Conservation (phyloP, 2,797 vertebrate species). For the Chelonia mydas region DNA sequence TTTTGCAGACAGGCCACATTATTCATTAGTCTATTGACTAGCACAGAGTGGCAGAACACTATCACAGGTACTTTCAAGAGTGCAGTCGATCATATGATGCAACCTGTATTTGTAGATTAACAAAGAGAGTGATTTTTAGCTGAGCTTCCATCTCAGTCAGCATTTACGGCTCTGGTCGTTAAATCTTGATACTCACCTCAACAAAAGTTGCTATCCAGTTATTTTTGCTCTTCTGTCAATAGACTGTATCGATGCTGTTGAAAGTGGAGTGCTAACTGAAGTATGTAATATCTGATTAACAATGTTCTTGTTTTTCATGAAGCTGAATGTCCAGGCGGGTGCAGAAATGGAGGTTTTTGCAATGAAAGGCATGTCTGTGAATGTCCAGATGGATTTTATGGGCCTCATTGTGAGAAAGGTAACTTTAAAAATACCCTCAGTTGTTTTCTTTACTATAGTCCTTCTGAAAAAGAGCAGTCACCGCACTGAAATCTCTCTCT, state of each 20-base stretch:
- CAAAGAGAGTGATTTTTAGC: background rate
- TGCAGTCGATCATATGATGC: accelerated
- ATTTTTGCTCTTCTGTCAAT: background rate
- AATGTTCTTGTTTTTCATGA: slow-evolving; percentile 70
- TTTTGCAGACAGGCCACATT: background rate
- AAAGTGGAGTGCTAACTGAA: background rate
- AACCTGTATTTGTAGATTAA: background rate
- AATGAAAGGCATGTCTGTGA: slow-evolving; percentile 89
- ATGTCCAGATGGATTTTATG: slow-evolving; percentile 91
- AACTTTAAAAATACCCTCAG: slow-evolving; percentile 37
- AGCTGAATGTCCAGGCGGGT: slow-evolving; percentile 92
- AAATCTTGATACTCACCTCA: background rate
- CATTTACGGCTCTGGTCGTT: background rate
- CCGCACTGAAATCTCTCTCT: background rate
- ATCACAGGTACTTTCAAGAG: accelerated
- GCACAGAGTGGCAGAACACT: background rate
- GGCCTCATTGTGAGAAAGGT: slow-evolving; percentile 93
- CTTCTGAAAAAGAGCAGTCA: background rate
- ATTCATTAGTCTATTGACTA: background rate
- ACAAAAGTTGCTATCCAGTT: background rate
- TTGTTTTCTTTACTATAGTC: background rate
- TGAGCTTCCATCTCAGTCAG: background rate
- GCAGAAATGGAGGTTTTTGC: slow-evolving; percentile 90
- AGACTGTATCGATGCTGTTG: background rate
- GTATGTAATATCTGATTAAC: background rate